Conservation (phyloP, 1,140 invertebrate genomes). For the Vanessa tameamea region DNA sequence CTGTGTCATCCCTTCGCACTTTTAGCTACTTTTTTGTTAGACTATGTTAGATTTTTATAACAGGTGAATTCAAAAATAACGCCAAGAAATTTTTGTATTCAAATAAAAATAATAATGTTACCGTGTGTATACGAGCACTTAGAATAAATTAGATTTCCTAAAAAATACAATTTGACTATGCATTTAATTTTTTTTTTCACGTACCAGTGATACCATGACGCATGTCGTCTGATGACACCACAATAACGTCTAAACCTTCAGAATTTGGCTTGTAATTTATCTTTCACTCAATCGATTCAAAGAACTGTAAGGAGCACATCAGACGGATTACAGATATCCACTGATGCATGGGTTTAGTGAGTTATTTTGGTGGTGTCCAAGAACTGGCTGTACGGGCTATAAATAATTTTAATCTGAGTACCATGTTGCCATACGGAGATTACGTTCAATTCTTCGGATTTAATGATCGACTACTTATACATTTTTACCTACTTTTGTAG, state of each 20-base stretch:
- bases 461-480: not conserved
- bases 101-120: too few species aligned
- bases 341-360: slow-evolving; percentile 24
- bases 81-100: too few species aligned
- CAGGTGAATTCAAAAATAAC: too few species aligned
- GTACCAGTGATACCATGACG: not conserved
- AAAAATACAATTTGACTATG: too few species aligned
- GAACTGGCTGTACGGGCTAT: slow-evolving; percentile 20
- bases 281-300: slow-evolving; percentile 19
- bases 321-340: slow-evolving; percentile 20
- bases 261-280: slow-evolving; percentile 30
- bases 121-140: too few species aligned
- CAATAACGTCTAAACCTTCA: slow-evolving; percentile 14
- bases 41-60: too few species aligned
- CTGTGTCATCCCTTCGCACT: too few species aligned
- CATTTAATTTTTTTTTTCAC: too few species aligned
- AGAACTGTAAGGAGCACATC: slow-evolving; percentile 22
- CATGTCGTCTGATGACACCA: slow-evolving; percentile 5
- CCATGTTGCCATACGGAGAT: slow-evolving; percentile 14
- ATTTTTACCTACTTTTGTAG: not conserved
- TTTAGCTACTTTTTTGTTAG: too few species aligned
- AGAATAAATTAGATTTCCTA: too few species aligned
- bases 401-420: slow-evolving; percentile 11
- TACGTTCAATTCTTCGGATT: not conserved
- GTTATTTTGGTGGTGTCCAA: slow-evolving; percentile 22